Conservation (phyloP, 2,888 invertebrate species). For the Cactoblastis cactorum region DNA sequence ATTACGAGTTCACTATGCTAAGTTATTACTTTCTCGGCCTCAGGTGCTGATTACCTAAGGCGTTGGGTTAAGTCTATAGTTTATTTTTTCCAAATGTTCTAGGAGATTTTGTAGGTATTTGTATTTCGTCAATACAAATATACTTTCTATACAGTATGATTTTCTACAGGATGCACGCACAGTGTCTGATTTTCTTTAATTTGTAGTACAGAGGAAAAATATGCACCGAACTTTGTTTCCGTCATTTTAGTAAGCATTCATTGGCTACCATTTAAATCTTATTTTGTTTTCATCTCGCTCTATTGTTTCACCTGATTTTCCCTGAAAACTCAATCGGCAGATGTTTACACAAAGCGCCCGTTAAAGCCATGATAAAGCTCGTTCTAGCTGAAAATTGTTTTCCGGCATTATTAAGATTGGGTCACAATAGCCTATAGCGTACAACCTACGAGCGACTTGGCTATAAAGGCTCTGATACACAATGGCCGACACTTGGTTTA, state of each 20-base stretch:
- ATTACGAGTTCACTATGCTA: slow-evolving; percentile 38
- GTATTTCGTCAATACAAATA: too few species aligned
- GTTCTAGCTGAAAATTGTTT: slow-evolving; percentile 62
- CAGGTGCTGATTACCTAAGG: background rate
- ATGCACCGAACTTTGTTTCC: background rate
- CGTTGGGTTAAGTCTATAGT: background rate
- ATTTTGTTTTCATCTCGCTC: slow-evolving; percentile 8
- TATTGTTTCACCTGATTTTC: slow-evolving; percentile 3
- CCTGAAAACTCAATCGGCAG: slow-evolving; percentile 30
- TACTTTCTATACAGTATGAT: too few species aligned
- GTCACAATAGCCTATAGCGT: slow-evolving; percentile 59
- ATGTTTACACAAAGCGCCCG: slow-evolving; percentile 51
- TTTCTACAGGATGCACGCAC: too few species aligned
- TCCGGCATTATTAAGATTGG: slow-evolving; percentile 70
- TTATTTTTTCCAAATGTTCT: too few species aligned
- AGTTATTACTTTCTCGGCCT: slow-evolving; percentile 22
- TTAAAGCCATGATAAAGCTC: slow-evolving; percentile 53
- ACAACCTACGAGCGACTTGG: slow-evolving; percentile 3
- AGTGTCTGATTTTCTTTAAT: too few species aligned
- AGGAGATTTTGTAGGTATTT: too few species aligned
- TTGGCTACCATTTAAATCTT: background rate
- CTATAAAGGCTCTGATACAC: background rate
- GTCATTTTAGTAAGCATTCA: background rate
- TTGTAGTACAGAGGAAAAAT: background rate
- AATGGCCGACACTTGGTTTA: background rate